Percentiles rank a stretch among this genome's conserved stretches.
Evolutionary conservation across 2,888 invertebrate genomes (phyloP).

Genomic region (Heteromurus nitidus): DNA sequence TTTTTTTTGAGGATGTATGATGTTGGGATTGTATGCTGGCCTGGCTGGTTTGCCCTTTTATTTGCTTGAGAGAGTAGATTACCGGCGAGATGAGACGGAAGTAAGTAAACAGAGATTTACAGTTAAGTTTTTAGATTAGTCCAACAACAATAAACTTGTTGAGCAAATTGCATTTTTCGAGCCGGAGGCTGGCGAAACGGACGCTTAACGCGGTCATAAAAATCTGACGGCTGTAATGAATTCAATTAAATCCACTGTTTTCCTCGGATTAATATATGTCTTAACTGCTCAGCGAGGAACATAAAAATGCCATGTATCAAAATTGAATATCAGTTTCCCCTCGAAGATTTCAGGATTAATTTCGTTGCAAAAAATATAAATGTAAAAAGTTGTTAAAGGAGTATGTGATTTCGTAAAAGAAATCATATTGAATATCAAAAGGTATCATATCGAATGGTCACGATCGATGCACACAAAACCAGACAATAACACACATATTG

Average conservation of each 20-base stretch:
- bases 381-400: too few relatives aligned
- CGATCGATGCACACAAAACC: too few relatives aligned
- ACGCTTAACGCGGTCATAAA: conserved; percentile 38
- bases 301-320: too few relatives aligned
- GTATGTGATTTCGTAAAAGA: too few relatives aligned
- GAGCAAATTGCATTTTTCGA: conserved; percentile 52
- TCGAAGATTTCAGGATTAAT: too few relatives aligned
- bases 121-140: conserved; percentile 52
- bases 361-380: too few relatives aligned
- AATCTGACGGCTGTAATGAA: conserved; percentile 44
- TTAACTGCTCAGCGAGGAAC: too few relatives aligned
- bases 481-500: too few relatives aligned
- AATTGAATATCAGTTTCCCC: too few relatives aligned
- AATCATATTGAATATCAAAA: not conserved
- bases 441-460: too few relatives aligned
- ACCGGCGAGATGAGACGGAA: not conserved
- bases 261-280: too few relatives aligned
- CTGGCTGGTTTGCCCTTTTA: not conserved
- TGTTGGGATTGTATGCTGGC: not conserved
- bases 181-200: conserved; percentile 39
- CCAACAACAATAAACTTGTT: conserved; percentile 48
- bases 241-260: conserved; percentile 59
- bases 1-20: not conserved
- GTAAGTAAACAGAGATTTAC: conserved; percentile 42
- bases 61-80: not conserved